phyloP scores from a whole-genome alignment of 2,797 vertebrate species.

The Cyclopterus lumpus region DNA sequence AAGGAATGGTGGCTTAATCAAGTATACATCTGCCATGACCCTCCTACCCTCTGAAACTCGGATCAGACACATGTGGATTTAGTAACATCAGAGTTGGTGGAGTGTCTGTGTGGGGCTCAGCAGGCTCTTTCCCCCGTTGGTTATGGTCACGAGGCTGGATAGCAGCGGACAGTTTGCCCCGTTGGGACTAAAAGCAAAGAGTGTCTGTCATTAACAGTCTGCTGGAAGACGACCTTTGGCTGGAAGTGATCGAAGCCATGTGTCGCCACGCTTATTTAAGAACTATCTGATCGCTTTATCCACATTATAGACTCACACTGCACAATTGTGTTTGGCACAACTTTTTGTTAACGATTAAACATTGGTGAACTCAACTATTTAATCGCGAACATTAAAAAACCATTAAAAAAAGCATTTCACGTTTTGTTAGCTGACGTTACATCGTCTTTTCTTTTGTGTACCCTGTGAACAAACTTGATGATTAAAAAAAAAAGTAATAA shows the following conservation, averaged over 20 bases:
- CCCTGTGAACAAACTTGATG: not conserved
- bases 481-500: too few species aligned
- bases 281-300: not conserved
- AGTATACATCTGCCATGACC: not conserved
- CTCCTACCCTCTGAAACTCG: conserved; percentile 76
- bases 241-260: not conserved
- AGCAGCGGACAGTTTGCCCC: conserved; percentile 71
- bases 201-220: not conserved
- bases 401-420: not conserved
- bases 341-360: not conserved
- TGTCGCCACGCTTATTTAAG: not conserved
- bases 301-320: not conserved
- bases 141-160: conserved; percentile 76
- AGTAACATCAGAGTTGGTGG: conserved; percentile 73
- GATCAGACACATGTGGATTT: conserved; percentile 77
- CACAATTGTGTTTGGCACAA: not conserved
- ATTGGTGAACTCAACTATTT: not conserved
- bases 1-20: not conserved
- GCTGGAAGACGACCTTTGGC: conserved; percentile 26
- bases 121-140: conserved; percentile 72
- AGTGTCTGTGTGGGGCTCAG: conserved; percentile 72
- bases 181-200: conserved; percentile 48
- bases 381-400: not conserved
- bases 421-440: not conserved
- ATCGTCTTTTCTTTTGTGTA: not conserved